Percentiles rank a stretch among this genome's conserved stretches.
Evolutionary conservation across 2,797 vertebrate species (phyloP).

Genomic region (Sebastes cheni): DNA sequence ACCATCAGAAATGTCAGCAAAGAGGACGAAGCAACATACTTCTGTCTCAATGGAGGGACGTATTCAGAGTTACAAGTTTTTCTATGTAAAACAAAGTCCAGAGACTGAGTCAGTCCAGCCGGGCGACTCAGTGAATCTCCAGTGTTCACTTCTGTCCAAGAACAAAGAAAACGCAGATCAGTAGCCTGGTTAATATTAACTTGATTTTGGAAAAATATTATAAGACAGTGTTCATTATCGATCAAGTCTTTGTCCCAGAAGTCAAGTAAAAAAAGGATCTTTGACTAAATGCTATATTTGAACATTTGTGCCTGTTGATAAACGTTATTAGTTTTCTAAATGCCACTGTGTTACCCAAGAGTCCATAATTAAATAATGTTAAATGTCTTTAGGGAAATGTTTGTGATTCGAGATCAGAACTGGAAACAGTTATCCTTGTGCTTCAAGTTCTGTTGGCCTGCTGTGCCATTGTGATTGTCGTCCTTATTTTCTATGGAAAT

Average conservation of each 20-base stretch:
- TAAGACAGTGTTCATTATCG: too few species aligned
- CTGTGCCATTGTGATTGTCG: not conserved
- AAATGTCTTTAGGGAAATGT: not conserved
- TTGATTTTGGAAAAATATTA: too few species aligned
- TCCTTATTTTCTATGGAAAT: not conserved
- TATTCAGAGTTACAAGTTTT: not conserved
- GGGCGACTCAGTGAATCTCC: slow-evolving; percentile 18
- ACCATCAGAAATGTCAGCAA: slow-evolving; percentile 32
- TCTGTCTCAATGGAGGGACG: not conserved
- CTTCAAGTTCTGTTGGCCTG: slow-evolving; percentile 20
- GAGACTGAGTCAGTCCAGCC: not conserved
- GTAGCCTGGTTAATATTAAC: not conserved
- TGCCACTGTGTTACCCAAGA: not conserved
- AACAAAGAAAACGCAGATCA: not conserved
- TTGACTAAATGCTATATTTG: too few species aligned
- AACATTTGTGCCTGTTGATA: not conserved
- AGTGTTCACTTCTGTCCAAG: slow-evolving; percentile 27
- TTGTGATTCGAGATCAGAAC: not conserved
- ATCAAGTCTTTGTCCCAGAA: too few species aligned
- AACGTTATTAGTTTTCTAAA: not conserved
- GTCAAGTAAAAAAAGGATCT: too few species aligned
- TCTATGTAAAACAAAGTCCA: not conserved
- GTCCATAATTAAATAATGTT: not conserved
- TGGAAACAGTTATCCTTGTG: not conserved
- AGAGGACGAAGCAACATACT: slow-evolving; percentile 48